A percentile compares a stretch with the other conserved stretches of the same genome.
Evolutionary conservation across 2,888 invertebrate species (phyloP).

Genomic region (Ectemnius continuus): DNA sequence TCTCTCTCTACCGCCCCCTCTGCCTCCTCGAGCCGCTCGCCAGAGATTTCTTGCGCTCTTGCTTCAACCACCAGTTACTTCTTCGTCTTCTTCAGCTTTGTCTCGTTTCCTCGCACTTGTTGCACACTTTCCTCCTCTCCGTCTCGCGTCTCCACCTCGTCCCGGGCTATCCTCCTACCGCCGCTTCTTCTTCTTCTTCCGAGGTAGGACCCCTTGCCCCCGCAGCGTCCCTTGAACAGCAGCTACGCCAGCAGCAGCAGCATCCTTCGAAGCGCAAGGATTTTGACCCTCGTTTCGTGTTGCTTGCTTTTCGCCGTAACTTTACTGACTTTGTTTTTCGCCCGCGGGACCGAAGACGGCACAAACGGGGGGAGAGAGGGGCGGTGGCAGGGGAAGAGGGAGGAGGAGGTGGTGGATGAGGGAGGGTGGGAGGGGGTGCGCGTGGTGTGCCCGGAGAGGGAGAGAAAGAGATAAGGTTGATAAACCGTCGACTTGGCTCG

Average conservation of each 20-base stretch:
- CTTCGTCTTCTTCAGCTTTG: constrained; percentile 44
- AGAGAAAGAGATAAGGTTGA: constrained; percentile 70
- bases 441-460: constrained; percentile 48
- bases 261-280: constrained; percentile 75
- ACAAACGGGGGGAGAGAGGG: too few species aligned
- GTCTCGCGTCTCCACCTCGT: constrained; percentile 40
- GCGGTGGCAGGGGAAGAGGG: too few species aligned
- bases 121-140: constrained; percentile 26
- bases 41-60: constrained; percentile 27
- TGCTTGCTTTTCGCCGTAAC: constrained; percentile 75
- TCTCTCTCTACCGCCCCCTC: constrained; percentile 16
- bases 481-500: constrained; percentile 62
- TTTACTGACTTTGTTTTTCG: constrained; percentile 76
- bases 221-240: constrained; percentile 37
- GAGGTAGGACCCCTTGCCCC: constrained; percentile 17
- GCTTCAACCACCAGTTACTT: constrained; percentile 42
- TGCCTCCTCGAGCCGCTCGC: constrained; percentile 39
- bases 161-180: constrained; percentile 39
- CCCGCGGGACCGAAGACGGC: constrained; percentile 61
- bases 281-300: constrained; percentile 78
- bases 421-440: constrained; percentile 29
- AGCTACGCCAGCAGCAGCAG: constrained; percentile 53
- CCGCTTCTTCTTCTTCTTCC: constrained; percentile 32
- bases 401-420: too few species aligned
- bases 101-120: constrained; percentile 37